Percentiles rank a stretch among this genome's conserved stretches.
Conservation (phyloP, 53 echinoderm and acorn worm species). For the Echinarachnius parma region DNA sequence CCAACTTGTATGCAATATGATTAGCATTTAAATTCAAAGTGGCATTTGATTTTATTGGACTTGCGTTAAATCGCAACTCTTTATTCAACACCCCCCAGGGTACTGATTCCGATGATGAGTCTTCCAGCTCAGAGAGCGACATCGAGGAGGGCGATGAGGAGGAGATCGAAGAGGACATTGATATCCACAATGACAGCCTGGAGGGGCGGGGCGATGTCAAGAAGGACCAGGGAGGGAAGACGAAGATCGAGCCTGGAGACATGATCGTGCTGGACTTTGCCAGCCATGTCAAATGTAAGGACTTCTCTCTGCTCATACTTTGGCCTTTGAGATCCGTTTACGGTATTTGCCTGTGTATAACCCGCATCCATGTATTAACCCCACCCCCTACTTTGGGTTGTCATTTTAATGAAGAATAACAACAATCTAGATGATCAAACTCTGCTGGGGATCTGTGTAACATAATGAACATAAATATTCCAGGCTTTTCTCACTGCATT, state of each 20-base stretch:
- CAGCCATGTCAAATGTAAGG: conserved; percentile 50
- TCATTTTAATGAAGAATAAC: too few species aligned
- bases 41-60: not conserved
- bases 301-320: not conserved
- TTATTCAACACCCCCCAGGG: conserved; percentile 15
- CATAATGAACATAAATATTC: too few species aligned
- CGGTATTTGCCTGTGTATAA: too few species aligned
- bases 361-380: too few species aligned
- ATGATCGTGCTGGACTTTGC: conserved; percentile 94
- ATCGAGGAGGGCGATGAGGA: conserved; percentile 57
- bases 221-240: not conserved
- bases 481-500: too few species aligned
- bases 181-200: conserved; percentile 49
- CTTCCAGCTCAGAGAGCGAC: conserved; percentile 46
- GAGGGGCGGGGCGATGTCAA: conserved; percentile 17
- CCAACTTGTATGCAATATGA: not conserved
- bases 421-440: too few species aligned
- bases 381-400: too few species aligned
- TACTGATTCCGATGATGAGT: conserved; percentile 44
- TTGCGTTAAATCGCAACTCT: not conserved
- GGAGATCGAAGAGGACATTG: conserved; percentile 82
- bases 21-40: not conserved
- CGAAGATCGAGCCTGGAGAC: conserved; percentile 68
- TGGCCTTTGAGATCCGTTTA: too few species aligned
- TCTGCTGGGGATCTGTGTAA: too few species aligned